These are phyloP conservation scores for Datnioides undecimradiatus DNA, from an alignment of 2,113 vertebrate genomes.

Conservation along the genomic window DNA sequence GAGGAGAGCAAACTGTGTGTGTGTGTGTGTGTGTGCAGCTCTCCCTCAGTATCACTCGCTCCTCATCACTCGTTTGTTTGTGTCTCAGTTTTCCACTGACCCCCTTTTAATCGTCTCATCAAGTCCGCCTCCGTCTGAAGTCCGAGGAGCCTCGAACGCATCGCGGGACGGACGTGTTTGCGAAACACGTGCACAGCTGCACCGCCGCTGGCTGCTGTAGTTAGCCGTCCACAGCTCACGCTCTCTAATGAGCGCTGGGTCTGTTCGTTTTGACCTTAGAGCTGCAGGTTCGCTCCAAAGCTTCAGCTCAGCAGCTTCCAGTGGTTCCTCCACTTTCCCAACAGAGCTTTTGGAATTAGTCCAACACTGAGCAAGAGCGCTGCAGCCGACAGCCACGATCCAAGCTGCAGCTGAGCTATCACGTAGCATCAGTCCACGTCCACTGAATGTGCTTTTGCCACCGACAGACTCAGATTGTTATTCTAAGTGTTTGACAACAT, in stretches of 20 bases:
- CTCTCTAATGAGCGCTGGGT: slow-evolving; percentile 27
- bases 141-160: not conserved
- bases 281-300: not conserved
- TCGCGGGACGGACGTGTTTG: not conserved
- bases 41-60: not conserved
- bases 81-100: not conserved
- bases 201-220: slow-evolving; percentile 27
- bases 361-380: no score
- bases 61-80: slow-evolving; percentile 19
- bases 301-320: not conserved
- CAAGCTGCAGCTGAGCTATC: no score
- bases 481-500: no score
- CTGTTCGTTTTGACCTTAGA: not conserved
- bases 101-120: slow-evolving; percentile 18
- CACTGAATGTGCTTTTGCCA: no score
- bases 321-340: not conserved
- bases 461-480: no score
- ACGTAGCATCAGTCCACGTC: no score
- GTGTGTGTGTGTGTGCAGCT: slow-evolving; percentile 46
- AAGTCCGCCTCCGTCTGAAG: not conserved
- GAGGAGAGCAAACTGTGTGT: slow-evolving; percentile 54
- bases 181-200: slow-evolving; percentile 43
- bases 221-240: slow-evolving; percentile 11
- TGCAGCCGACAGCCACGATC: no score
- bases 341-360: no score